phyloP scores from a whole-genome alignment of 2,113 vertebrate species.

The Mirounga angustirostris region DNA sequence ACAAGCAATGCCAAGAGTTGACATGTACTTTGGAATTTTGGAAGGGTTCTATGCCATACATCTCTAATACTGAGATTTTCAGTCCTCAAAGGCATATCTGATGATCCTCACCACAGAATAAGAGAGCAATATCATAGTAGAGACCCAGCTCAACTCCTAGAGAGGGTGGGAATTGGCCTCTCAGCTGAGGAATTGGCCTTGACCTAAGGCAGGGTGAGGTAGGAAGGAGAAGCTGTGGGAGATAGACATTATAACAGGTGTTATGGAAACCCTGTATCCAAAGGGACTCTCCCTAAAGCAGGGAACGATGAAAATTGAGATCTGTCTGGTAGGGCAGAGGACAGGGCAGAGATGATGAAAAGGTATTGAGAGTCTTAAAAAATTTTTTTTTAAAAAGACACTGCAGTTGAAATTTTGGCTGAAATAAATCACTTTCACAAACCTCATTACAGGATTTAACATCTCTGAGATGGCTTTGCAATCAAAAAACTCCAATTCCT shows the following conservation, averaged over 20 bases:
- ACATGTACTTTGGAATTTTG: accelerated
- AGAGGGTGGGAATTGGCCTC: neutral
- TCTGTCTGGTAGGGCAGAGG: neutral
- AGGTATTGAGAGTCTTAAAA: neutral
- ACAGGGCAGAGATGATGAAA: neutral
- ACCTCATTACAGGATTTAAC: neutral
- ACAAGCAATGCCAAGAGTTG: neutral
- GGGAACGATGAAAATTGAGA: neutral
- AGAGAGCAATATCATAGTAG: no score
- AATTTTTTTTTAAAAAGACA: neutral
- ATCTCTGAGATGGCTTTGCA: neutral
- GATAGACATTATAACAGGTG: neutral
- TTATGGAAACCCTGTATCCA: no score
- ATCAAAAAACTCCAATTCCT: neutral
- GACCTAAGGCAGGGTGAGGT: neutral
- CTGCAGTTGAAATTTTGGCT: neutral
- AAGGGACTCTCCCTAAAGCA: neutral
- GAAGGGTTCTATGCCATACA: neutral
- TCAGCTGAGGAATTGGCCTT: neutral
- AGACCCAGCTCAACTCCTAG: neutral
- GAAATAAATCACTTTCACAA: neutral
- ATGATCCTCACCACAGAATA: neutral
- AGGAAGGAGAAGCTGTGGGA: neutral
- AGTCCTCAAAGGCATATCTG: neutral
- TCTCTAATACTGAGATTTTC: neutral